Evolutionary conservation across 2,797 vertebrate genomes (phyloP).

Genomic region (Phrynocephalus forsythii): DNA sequence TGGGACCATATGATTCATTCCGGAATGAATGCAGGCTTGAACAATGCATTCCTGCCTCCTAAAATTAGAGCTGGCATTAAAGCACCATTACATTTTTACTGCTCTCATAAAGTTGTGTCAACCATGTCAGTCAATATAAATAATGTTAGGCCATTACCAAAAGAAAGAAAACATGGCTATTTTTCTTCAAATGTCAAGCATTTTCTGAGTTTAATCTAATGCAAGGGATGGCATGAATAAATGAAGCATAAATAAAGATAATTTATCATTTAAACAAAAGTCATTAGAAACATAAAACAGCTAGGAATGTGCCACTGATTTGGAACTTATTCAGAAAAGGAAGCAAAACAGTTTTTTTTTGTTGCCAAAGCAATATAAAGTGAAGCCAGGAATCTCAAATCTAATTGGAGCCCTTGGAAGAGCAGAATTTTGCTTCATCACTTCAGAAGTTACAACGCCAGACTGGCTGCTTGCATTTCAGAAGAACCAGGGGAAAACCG

Average conservation of each 20-base stretch:
- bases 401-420: too few species aligned
- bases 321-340: too few species aligned
- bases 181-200: neutral
- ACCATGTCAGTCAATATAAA: neutral
- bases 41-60: constrained; percentile 13
- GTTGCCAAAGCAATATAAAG: too few species aligned
- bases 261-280: neutral
- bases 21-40: neutral
- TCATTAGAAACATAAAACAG: neutral
- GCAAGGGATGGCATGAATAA: neutral
- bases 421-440: too few species aligned
- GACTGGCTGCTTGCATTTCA: too few species aligned
- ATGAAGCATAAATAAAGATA: constrained; percentile 3
- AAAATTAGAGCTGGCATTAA: constrained; percentile 18
- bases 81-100: neutral
- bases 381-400: too few species aligned
- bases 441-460: too few species aligned
- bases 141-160: constrained; percentile 2
- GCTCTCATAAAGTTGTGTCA: neutral
- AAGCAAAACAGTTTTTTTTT: too few species aligned
- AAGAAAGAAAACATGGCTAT: constrained; percentile 9
- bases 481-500: too few species aligned
- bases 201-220: constrained; percentile 12
- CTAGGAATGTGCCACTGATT: too few species aligned
- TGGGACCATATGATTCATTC: constrained; percentile 8